Evolutionary conservation across 2,113 vertebrate species (phyloP), one percentile per base, ranked within the genome.

Genomic region (Arvicanthis niloticus): DNA sequence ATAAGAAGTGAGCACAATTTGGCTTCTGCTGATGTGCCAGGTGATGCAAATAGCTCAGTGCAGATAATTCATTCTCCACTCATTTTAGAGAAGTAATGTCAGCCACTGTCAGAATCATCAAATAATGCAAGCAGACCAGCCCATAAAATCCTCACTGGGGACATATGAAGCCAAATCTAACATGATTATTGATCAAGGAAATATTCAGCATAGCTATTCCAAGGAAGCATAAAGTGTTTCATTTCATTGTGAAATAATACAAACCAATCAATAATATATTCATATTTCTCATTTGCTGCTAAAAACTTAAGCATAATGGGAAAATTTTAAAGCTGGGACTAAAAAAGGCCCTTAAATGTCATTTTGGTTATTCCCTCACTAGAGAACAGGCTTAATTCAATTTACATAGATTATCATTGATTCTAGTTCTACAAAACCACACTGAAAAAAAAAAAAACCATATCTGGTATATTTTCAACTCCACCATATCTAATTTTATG

Each of bases 1-100:
- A 96, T 97, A 95, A 92, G 98, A 97, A 98, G 88, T 86, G 91
- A 97, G 86, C 90, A 77, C 88, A 97, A 90, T 97, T 97, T 98
- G 96, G 96, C 94, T 87, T 97, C 92, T 88, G 94, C 91, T 96
- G 92, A 75, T 80, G 78, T 93, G 65, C 73, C 68, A 62, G 77
- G 82, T 91, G 95, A 91, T 84, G 17, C 67, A 88, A 93, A 40
- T 75, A 86, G n/a, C 53, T 68, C 72, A 91, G 91, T 96, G 70
- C 56, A 97, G 87, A 96, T 93, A 97, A 76, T 92, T 96, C 90
- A 93, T 91, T 88, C 91, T 95, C 85, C 60, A 1, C 93, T 77
- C 58, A 94, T 93, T 65, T 95, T 51, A 42, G 45, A 88, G 91
- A 60, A 82, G 31, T 72, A 78, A 31, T 89, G 91, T 67, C 85